Percentiles rank a stretch among this genome's conserved stretches.
Conservation (phyloP, 2,888 invertebrate species). For the Helicoverpa assulta region DNA sequence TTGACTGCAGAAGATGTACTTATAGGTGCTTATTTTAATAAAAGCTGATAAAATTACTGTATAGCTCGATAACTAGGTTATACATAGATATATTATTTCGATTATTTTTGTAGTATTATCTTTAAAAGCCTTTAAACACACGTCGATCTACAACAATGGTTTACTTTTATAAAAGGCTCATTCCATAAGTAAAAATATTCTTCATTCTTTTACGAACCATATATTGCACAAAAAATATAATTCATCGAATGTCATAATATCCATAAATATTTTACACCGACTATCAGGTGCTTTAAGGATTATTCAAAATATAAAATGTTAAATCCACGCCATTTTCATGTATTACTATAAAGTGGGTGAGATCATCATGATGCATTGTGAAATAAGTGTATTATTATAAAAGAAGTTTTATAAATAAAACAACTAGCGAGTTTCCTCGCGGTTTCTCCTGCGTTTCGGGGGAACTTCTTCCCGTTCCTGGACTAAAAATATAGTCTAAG, state of each 20-base stretch:
- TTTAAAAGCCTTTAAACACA: too few species aligned
- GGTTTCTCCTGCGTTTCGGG: too few species aligned
- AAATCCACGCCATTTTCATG: not conserved
- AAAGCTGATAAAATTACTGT: too few species aligned
- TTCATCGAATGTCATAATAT: slow-evolving; percentile 15
- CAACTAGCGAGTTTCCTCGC: not conserved
- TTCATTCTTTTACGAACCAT: not conserved
- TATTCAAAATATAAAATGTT: slow-evolving; percentile 1
- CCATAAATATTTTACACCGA: not conserved
- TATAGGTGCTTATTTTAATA: too few species aligned
- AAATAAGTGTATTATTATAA: not conserved
- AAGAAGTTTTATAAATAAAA: not conserved
- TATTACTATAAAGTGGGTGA: slow-evolving; percentile 7
- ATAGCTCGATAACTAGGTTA: too few species aligned
- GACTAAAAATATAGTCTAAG: too few species aligned
- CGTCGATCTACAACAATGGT: too few species aligned
- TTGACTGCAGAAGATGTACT: too few species aligned
- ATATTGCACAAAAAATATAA: not conserved
- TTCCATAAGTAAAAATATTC: not conserved
- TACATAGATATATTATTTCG: too few species aligned
- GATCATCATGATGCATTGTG: not conserved
- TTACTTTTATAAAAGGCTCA: too few species aligned
- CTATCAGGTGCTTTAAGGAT: not conserved
- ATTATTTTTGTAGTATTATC: too few species aligned
- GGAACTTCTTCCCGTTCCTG: too few species aligned